These are phyloP conservation scores for Lophotis ruficrista DNA, from an alignment of 2,113 vertebrate genomes.

Conservation along the genomic window DNA sequence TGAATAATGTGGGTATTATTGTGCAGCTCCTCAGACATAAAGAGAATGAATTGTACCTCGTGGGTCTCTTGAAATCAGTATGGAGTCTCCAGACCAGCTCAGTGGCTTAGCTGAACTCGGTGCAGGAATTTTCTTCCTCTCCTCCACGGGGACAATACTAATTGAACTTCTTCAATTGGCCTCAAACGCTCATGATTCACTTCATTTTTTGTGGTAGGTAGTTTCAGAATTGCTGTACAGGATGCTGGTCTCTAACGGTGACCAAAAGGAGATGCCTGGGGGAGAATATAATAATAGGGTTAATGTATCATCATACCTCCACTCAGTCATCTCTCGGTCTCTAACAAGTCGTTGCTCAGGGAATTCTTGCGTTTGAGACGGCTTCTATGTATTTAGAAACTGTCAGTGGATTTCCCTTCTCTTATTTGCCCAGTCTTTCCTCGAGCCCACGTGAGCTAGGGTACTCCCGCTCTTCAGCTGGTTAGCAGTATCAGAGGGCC, in stretches of 20 bases:
- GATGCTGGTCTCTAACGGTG: not conserved
- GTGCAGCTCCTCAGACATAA: slow-evolving; percentile 30
- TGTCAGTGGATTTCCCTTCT: not conserved
- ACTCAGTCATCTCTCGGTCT: not conserved
- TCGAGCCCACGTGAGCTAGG: not conserved
- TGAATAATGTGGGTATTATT: slow-evolving; percentile 50
- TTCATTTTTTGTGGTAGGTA: not conserved
- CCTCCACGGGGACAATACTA: not conserved
- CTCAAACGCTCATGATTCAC: not conserved
- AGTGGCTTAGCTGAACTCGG: not conserved
- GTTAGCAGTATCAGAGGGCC: not conserved
- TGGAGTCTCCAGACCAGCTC: slow-evolving; percentile 36
- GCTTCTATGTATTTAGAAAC: not conserved
- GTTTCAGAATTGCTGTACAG: not conserved
- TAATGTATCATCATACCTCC: not conserved
- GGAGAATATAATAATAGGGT: not conserved
- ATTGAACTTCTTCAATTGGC: not conserved
- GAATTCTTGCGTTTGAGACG: not conserved
- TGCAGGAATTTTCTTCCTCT: slow-evolving; percentile 17
- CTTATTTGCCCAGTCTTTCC: not conserved
- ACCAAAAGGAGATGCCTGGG: slow-evolving; percentile 18
- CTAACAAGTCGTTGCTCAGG: not conserved
- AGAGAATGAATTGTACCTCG: slow-evolving; percentile 38
- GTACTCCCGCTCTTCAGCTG: not conserved
- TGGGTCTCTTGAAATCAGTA: slow-evolving; percentile 42